These are phyloP conservation scores for Scaptomyza parva DNA, from an alignment of 2,888 invertebrate genomes.

Conservation along the genomic window DNA sequence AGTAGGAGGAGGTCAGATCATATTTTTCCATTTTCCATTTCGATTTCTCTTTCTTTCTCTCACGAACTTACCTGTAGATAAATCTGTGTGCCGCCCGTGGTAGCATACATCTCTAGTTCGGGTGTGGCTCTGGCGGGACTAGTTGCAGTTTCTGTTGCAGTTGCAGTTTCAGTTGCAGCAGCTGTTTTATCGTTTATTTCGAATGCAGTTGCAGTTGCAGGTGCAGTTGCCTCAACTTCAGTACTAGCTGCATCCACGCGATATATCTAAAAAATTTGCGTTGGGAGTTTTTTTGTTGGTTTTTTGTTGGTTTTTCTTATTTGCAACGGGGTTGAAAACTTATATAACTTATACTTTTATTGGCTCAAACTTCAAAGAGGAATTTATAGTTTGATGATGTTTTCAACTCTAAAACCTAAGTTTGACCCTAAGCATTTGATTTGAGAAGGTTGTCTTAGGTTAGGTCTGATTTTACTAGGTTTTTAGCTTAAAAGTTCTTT, in stretches of 20 bases:
- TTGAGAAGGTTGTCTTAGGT: neutral
- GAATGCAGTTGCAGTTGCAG: conserved; percentile 62
- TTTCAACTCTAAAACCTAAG: too few relatives aligned
- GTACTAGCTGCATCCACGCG: conserved; percentile 80
- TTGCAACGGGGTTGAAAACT: conserved; percentile 35
- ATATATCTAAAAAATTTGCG: conserved; percentile 83
- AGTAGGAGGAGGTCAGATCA: conserved; percentile 53
- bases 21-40: conserved; percentile 12
- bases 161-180: too few relatives aligned
- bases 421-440: neutral
- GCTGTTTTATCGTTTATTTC: conserved; percentile 56
- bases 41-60: conserved; percentile 2
- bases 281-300: conserved; percentile 33
- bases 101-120: conserved; percentile 83
- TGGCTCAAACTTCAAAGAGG: too few relatives aligned
- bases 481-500: neutral
- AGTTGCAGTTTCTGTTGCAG: conserved; percentile 60
- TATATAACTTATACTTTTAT: too few relatives aligned
- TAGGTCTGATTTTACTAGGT: neutral
- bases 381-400: too few relatives aligned
- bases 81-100: conserved; percentile 85
- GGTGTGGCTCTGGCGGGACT: conserved; percentile 56
- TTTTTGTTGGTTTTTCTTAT: conserved; percentile 26
- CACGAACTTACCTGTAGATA: conserved; percentile 85
- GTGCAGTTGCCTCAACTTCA: conserved; percentile 78